Percentiles rank a stretch among this genome's conserved stretches.
These are phyloP conservation scores for Pituophis catenifer DNA, from an alignment of 2,113 vertebrate genomes.

Conservation along the genomic window DNA sequence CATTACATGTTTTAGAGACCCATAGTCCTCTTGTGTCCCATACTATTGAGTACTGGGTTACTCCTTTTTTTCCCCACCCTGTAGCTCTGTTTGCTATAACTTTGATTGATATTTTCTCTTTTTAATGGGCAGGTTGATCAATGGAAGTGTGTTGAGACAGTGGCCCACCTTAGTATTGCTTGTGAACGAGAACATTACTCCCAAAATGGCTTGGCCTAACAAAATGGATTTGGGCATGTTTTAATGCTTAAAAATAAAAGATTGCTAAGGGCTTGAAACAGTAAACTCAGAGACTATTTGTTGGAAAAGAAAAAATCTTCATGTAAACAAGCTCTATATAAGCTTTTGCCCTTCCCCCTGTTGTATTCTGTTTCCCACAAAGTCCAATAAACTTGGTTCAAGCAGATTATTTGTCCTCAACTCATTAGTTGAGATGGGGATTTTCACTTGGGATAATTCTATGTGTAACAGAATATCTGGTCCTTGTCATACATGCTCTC, in stretches of 20 bases:
- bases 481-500: not conserved
- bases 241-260: not conserved
- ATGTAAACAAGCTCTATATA: not conserved
- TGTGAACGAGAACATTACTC: not conserved
- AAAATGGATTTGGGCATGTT: not conserved
- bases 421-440: not conserved
- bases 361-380: not conserved
- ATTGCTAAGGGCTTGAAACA: not conserved
- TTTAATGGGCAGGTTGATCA: not conserved
- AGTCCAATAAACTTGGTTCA: not conserved
- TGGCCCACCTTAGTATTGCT: not conserved
- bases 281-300: not conserved
- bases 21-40: not conserved
- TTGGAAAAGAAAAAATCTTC: not conserved
- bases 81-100: not conserved
- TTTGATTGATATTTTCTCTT: not conserved
- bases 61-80: not conserved
- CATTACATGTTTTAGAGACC: not conserved
- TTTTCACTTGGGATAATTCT: not conserved
- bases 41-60: not conserved
- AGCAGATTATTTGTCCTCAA: not conserved
- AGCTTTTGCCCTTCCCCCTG: not conserved
- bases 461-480: not conserved
- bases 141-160: not conserved
- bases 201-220: not conserved